Evolutionary conservation across 2,113 vertebrate genomes (phyloP).

Genomic region (Ammodytes marinus): DNA sequence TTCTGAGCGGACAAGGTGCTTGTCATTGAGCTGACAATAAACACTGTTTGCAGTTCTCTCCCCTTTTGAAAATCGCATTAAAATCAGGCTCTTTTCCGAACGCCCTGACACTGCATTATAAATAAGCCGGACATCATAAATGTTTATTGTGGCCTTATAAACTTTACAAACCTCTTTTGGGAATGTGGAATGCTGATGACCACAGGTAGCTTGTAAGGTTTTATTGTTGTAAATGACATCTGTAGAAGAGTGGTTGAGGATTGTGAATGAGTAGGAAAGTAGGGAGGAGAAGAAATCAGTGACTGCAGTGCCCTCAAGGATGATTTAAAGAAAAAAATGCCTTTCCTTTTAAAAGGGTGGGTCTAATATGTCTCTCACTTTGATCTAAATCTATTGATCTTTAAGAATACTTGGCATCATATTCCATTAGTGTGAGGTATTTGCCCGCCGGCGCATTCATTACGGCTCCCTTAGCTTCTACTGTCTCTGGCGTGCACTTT

Average conservation of each 20-base stretch:
- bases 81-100: conserved; percentile 32
- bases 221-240: conserved; percentile 16
- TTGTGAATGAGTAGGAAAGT: not conserved
- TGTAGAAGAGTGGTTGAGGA: not conserved
- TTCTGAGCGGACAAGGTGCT: not conserved
- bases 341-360: conserved; percentile 16
- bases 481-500: conserved; percentile 40
- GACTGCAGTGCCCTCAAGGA: not conserved
- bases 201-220: not conserved
- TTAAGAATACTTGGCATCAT: conserved; percentile 13
- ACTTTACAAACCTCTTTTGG: conserved; percentile 30
- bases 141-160: conserved; percentile 51
- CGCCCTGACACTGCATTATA: conserved; percentile 56
- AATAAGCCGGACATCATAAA: conserved; percentile 37
- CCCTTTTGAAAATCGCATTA: conserved; percentile 20
- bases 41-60: conserved; percentile 28
- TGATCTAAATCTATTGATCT: conserved; percentile 35
- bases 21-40: conserved; percentile 47
- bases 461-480: conserved; percentile 13
- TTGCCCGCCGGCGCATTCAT: conserved; percentile 59
- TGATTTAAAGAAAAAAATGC: conserved; percentile 14
- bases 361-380: conserved; percentile 31
- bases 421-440: conserved; percentile 48
- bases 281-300: not conserved
- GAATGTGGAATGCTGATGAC: conserved; percentile 11